phyloP scores from a whole-genome alignment of 1,140 invertebrate genomes.

The Nautilus pompilius region DNA sequence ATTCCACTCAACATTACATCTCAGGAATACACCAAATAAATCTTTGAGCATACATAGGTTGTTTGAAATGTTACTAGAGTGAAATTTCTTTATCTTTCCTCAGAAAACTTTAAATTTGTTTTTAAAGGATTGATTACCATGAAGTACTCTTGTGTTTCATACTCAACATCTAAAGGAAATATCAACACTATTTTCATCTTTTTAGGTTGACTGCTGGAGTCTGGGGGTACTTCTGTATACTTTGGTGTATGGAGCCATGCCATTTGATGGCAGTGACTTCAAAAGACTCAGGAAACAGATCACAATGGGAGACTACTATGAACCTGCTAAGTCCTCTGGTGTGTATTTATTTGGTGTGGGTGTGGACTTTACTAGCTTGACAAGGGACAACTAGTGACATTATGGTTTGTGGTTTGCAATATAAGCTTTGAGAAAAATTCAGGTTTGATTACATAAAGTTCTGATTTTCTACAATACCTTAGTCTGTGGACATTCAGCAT shows the following conservation, averaged over 20 bases:
- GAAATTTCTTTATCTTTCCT: no score
- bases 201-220: constrained; percentile 85
- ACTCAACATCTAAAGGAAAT: no score
- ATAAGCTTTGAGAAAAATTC: neutral
- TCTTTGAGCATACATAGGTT: no score
- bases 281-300: constrained; percentile 96
- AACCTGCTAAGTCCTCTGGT: constrained; percentile 92
- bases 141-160: no score
- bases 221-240: constrained; percentile 96
- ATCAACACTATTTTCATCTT: constrained; percentile 16
- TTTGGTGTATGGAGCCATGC: constrained; percentile 98
- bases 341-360: constrained; percentile 41
- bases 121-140: no score
- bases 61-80: no score
- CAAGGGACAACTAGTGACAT: no score
- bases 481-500: no score
- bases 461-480: neutral
- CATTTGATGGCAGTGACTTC: constrained; percentile 98
- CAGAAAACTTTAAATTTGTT: no score
- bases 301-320: constrained; percentile 93
- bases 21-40: no score
- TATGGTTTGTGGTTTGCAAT: no score
- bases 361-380: constrained; percentile 5
- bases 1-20: no score
- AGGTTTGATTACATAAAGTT: neutral